Conservation (phyloP, 2,888 invertebrate genomes). For the Lampropteryx suffumata region DNA sequence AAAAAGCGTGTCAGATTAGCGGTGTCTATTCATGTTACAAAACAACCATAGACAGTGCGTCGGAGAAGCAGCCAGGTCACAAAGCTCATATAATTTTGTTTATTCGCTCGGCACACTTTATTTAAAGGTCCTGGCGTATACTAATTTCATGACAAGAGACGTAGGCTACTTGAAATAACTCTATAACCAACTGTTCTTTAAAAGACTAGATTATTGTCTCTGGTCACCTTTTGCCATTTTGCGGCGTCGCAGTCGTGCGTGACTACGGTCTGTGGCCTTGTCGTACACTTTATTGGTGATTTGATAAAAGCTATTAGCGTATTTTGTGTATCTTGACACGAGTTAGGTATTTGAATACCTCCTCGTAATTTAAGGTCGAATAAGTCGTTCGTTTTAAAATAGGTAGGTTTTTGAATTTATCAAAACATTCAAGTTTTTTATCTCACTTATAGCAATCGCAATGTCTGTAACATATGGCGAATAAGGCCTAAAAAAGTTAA, state of each 20-base stretch:
- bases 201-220: conserved; percentile 3
- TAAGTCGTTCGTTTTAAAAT: neutral
- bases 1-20: conserved; percentile 23
- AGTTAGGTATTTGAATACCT: conserved; percentile 11
- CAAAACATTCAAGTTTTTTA: too few species aligned
- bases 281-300: conserved; percentile 19
- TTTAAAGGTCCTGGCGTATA: neutral
- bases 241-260: conserved; percentile 22
- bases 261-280: conserved; percentile 28
- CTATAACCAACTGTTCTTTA: neutral
- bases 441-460: too few species aligned
- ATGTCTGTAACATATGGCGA: too few species aligned
- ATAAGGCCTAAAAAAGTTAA: too few species aligned
- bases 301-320: conserved; percentile 15
- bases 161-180: too few species aligned
- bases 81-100: neutral
- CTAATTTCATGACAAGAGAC: too few species aligned
- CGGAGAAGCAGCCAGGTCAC: neutral
- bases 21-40: conserved; percentile 3
- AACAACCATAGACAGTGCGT: too few species aligned
- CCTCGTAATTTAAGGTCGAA: conserved; percentile 12
- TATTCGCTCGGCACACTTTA: too few species aligned
- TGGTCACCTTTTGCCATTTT: conserved; percentile 15
- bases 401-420: neutral
- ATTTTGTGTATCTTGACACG: conserved; percentile 6